These are phyloP conservation scores for Datnioides undecimradiatus DNA, from an alignment of 2,113 vertebrate genomes.

Conservation along the genomic window DNA sequence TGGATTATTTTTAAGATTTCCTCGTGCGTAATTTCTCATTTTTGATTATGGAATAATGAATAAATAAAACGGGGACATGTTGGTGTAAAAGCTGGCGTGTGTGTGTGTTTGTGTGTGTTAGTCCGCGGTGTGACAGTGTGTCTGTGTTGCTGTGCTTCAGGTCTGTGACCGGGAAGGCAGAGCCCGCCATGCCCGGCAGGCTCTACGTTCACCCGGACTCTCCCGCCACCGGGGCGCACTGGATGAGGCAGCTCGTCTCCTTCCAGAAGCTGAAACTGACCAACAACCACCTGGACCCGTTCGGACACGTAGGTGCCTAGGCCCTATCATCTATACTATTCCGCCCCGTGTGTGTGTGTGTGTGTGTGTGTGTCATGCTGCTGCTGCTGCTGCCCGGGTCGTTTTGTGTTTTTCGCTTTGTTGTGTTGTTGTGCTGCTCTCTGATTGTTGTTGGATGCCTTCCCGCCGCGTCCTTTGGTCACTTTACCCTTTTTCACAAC, in stretches of 20 bases:
- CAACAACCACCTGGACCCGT: slow-evolving; percentile 98
- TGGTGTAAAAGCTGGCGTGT: no score
- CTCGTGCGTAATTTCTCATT: background rate
- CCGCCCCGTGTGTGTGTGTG: background rate
- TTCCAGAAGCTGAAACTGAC: slow-evolving; percentile 99
- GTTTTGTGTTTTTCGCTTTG: background rate
- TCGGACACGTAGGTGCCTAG: slow-evolving; percentile 93
- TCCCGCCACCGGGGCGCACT: slow-evolving; percentile 95
- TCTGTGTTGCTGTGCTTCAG: slow-evolving; percentile 76
- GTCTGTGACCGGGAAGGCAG: slow-evolving; percentile 98
- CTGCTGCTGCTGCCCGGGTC: background rate
- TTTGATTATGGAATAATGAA: background rate
- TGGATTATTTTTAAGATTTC: background rate
- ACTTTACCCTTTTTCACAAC: no score
- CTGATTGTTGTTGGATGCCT: no score
- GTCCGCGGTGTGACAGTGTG: background rate
- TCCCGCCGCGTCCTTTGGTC: no score
- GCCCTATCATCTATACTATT: slow-evolving; percentile 35
- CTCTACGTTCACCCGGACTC: slow-evolving; percentile 98
- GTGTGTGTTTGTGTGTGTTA: no score
- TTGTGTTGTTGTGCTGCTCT: no score
- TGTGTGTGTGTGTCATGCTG: background rate
- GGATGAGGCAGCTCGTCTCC: slow-evolving; percentile 98
- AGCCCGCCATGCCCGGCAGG: slow-evolving; percentile 98
- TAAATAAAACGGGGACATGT: no score